phyloP scores from a whole-genome alignment of 2,888 invertebrate species.

The Mimumesa dahlbomi region DNA sequence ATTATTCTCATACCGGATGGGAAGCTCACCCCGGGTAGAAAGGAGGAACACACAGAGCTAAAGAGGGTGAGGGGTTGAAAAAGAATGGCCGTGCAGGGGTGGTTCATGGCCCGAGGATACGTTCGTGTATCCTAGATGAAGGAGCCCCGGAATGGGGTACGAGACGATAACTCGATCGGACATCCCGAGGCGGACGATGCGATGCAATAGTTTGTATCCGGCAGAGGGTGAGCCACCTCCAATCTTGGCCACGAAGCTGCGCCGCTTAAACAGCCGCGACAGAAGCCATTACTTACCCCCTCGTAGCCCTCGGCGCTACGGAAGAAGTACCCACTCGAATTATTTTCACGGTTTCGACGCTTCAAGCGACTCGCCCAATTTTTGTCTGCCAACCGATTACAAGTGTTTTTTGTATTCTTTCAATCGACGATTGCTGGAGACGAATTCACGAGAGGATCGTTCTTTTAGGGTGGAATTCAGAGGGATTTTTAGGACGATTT shows the following conservation, averaged over 20 bases:
- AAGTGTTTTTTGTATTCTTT: no score
- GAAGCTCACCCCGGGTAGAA: no score
- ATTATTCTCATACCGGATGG: conserved; percentile 67
- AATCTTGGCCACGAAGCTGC: conserved; percentile 68
- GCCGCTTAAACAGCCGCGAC: conserved; percentile 74
- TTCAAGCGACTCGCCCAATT: conserved; percentile 17
- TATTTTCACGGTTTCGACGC: conserved; percentile 63
- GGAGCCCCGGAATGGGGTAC: conserved; percentile 33
- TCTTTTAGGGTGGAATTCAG: no score
- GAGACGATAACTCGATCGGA: conserved; percentile 74
- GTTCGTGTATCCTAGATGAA: conserved; percentile 45
- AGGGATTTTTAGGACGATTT: no score
- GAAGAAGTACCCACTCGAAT: conserved; percentile 63
- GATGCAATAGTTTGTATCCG: conserved; percentile 74
- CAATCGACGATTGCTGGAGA: no score
- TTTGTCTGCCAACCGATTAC: no score
- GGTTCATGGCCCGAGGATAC: conserved; percentile 51
- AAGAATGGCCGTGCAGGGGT: conserved; percentile 50
- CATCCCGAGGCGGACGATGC: conserved; percentile 71
- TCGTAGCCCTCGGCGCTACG: conserved; percentile 47
- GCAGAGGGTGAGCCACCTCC: conserved; percentile 73
- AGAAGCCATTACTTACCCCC: conserved; percentile 72
- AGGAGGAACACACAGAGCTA: conserved; percentile 13
- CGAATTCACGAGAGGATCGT: no score
- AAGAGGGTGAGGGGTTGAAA: conserved; percentile 28